Evolutionary conservation across 2,888 invertebrate species (phyloP), one percentile per base, ranked within the genome.

Genomic region (Apamea anceps): DNA sequence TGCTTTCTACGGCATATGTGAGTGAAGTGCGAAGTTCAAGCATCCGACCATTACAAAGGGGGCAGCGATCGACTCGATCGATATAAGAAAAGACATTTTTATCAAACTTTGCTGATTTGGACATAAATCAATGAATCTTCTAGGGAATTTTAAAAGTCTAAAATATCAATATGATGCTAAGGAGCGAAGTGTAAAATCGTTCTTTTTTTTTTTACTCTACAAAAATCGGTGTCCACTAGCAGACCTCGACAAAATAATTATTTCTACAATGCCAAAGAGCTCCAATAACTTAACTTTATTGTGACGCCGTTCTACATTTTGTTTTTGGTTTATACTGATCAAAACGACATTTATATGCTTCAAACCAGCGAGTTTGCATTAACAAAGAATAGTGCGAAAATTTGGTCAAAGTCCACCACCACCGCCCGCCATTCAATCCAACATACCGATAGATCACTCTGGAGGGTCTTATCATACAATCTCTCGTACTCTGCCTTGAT

Each of bases 401-500:
- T 45, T 18, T 5, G n/a, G 6, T 68, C 2, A 45, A 68, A 68
- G 28, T 63, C 74, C 68, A 67, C 67, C 83, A 81, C 77, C 82
- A 65, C 79, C n/a, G 72, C 72, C 74, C 63, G 66, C 72, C 77
- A 73, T 74, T 79, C 75, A 86, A 57, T 48, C 48, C 72, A 82
- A 90, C 94, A 89, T 96, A 98, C 98, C 97, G 96, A 95, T 37
- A 98, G 92, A 75, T 97, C 98, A 90, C 98, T 98, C 90, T 97
- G 97, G 80, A 98, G 95, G 7, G 98, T 98, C 90, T 98, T 98
- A 91, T 98, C 98, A 91, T 97, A 98, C 84, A 98, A 95, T 63
- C 97, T 95, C 93, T 98, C 98, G 94, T 98, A 98, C 92, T 98
- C 98, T 65, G 95, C 94, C 95, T 98, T 98, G 91, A 98, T 98